These are phyloP conservation scores for Discoglossus pictus DNA, from an alignment of 2,797 vertebrate species.

Conservation along the genomic window DNA sequence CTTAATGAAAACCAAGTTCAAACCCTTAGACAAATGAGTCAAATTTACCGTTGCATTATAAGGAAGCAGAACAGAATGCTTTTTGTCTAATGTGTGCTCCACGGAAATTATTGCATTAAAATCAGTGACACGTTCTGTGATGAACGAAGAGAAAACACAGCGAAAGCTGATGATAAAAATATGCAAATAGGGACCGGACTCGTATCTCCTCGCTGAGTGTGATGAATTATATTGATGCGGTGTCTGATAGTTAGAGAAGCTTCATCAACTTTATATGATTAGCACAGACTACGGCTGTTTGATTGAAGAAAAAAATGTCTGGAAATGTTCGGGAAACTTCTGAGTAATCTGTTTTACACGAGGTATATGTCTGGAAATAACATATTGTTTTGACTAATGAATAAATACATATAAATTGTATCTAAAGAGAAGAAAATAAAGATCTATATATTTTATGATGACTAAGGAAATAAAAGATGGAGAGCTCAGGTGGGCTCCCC, in stretches of 20 bases:
- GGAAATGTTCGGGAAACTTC: constrained; percentile 3
- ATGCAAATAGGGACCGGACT: constrained; percentile 31
- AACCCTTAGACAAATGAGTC: no score
- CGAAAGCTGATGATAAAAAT: constrained; percentile 43
- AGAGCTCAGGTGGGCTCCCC: no score
- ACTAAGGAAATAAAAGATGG: no score
- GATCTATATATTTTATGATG: no score
- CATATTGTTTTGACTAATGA: constrained; percentile 3
- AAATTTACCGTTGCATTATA: no score
- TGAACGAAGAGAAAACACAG: constrained; percentile 29
- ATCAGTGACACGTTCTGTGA: constrained; percentile 20
- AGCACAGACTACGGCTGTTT: not conserved
- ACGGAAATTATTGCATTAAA: constrained; percentile 23
- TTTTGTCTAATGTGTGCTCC: no score
- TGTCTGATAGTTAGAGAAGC: constrained; percentile 42
- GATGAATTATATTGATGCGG: constrained; percentile 41
- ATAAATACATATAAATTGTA: not conserved
- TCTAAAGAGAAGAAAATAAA: no score
- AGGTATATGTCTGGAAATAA: not conserved
- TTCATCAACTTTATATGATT: constrained; percentile 43
- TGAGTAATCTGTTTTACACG: not conserved
- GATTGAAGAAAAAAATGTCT: constrained; percentile 2
- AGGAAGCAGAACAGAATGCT: no score
- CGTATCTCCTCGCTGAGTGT: constrained; percentile 10
- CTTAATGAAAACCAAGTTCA: no score